Evolutionary conservation across 2,888 invertebrate species (phyloP).

Genomic region (Xanthia icteritia): DNA sequence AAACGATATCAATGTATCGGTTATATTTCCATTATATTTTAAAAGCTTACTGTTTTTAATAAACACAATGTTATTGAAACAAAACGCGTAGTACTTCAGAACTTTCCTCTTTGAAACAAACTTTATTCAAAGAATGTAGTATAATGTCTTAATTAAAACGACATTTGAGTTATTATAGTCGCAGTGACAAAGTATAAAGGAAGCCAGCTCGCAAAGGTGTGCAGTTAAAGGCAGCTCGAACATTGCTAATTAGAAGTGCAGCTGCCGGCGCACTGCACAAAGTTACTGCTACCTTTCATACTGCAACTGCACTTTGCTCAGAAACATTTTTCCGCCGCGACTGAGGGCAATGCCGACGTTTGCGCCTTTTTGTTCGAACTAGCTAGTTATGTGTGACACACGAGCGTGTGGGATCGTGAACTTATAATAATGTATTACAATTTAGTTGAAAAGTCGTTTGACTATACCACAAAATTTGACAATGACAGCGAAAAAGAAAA

Average conservation of each 20-base stretch:
- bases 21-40: too few species aligned
- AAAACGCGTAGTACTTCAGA: background rate
- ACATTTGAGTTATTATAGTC: constrained; percentile 46
- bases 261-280: constrained; percentile 69
- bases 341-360: constrained; percentile 70
- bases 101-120: background rate
- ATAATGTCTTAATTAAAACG: constrained; percentile 36
- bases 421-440: background rate
- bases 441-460: background rate
- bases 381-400: constrained; percentile 68
- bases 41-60: background rate
- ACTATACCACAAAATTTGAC: background rate
- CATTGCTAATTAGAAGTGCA: constrained; percentile 80
- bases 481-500: background rate
- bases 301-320: constrained; percentile 71
- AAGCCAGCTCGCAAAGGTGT: constrained; percentile 52
- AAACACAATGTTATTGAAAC: background rate
- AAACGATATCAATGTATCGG: background rate
- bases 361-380: constrained; percentile 70
- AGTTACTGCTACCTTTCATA: constrained; percentile 76
- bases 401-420: constrained; percentile 1
- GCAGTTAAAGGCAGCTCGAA: constrained; percentile 66
- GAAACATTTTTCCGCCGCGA: constrained; percentile 75
- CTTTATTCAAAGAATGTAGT: constrained; percentile 15
- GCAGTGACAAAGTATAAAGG: constrained; percentile 52